phyloP scores from a whole-genome alignment of 2,113 vertebrate species.

The Tragelaphus buxtoni region DNA sequence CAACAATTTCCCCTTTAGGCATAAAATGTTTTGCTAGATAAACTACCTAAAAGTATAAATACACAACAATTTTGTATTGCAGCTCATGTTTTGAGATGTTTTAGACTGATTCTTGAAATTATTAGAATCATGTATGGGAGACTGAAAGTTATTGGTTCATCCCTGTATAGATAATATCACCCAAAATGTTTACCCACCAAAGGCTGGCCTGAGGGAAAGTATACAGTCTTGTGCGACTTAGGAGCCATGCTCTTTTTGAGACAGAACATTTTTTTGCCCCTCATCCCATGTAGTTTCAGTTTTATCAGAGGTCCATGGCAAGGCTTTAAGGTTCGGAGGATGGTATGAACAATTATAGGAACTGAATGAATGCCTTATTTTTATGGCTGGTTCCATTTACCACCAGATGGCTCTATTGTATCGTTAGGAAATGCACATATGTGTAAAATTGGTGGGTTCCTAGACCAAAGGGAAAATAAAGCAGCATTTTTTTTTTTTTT shows the following conservation, averaged over 20 bases:
- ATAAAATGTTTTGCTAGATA: not conserved
- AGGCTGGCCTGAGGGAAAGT: not conserved
- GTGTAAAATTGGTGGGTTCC: not conserved
- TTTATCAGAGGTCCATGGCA: not conserved
- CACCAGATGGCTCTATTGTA: conserved; percentile 70
- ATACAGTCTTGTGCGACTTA: not conserved
- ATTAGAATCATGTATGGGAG: not conserved
- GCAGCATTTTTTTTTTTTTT: not conserved
- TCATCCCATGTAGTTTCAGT: not conserved
- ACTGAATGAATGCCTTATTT: conserved; percentile 15
- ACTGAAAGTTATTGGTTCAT: not conserved
- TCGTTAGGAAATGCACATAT: conserved; percentile 38
- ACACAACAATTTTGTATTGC: not conserved
- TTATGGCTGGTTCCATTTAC: not conserved
- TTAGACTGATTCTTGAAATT: not conserved
- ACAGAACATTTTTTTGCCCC: not conserved
- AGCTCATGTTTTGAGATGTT: not conserved
- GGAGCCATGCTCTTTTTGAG: not conserved
- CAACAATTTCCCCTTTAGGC: not conserved
- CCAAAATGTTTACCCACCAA: not conserved
- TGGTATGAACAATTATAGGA: not conserved
- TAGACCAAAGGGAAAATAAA: not conserved
- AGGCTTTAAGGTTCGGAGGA: not conserved
- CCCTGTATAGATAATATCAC: not conserved
- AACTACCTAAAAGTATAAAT: not conserved